Percentiles rank a stretch among this genome's conserved stretches.
phyloP scores from a whole-genome alignment of 1,140 invertebrate species.

The Phenacoccus solenopsis region DNA sequence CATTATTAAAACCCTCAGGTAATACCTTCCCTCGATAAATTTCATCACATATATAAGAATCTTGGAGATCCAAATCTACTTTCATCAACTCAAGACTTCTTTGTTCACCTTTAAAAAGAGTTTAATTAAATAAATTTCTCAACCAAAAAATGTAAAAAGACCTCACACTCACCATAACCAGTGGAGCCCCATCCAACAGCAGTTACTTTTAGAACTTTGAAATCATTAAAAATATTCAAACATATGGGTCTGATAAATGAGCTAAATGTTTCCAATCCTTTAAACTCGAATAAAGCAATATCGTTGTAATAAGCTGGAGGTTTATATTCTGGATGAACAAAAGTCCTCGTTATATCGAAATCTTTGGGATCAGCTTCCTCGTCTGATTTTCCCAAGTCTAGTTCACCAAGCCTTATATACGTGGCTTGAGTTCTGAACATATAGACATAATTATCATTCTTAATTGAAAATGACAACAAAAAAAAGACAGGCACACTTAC shows the following conservation, averaged over 20 bases:
- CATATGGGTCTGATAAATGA: conserved; percentile 36
- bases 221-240: conserved; percentile 24
- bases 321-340: conserved; percentile 37
- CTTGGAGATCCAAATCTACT: neutral
- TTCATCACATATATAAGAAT: neutral
- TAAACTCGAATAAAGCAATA: conserved; percentile 43
- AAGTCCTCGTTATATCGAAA: conserved; percentile 12
- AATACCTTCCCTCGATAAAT: neutral
- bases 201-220: conserved; percentile 23
- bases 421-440: conserved; percentile 20
- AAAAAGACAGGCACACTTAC: too few relatives aligned
- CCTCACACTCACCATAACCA: too few relatives aligned
- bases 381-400: conserved; percentile 25
- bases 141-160: neutral
- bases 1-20: neutral
- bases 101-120: neutral
- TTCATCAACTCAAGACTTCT: neutral
- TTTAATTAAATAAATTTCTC: neutral
- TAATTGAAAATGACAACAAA: too few relatives aligned
- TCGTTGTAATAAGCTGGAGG: conserved; percentile 41
- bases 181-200: too few relatives aligned
- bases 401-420: conserved; percentile 28
- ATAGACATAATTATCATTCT: too few relatives aligned
- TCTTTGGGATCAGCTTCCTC: conserved; percentile 26
- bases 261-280: conserved; percentile 29